Evolutionary conservation across 2,797 vertebrate species (phyloP).

Genomic region (Sebastes reedi): DNA sequence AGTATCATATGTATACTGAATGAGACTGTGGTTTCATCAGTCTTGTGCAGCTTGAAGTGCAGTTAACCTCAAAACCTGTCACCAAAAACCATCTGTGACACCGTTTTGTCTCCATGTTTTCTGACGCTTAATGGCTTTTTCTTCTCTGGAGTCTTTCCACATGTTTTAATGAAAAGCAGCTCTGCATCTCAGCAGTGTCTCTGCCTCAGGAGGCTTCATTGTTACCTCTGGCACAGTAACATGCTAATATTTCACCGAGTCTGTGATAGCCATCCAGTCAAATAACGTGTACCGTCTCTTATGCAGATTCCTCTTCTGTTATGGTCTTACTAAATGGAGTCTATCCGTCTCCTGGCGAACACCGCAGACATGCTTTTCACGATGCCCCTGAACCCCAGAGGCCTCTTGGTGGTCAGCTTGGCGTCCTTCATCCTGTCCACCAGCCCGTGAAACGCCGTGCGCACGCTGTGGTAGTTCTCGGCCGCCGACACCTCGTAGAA

Average conservation of each 20-base stretch:
- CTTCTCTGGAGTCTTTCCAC: background rate
- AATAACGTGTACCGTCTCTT: background rate
- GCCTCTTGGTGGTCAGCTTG: conserved; percentile 68
- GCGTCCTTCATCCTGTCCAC: conserved; percentile 77
- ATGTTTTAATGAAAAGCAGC: background rate
- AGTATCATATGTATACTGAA: background rate
- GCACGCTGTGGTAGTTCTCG: conserved; percentile 84
- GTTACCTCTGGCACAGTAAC: background rate
- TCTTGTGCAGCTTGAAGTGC: background rate
- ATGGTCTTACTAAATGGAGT: conserved; percentile 54
- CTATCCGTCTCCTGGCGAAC: conserved; percentile 79
- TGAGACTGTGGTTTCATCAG: background rate
- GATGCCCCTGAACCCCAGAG: conserved; percentile 77
- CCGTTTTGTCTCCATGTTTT: background rate
- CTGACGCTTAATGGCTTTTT: conserved; percentile 1
- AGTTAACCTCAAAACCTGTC: background rate
- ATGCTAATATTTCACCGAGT: background rate
- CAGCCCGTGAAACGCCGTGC: conserved; percentile 82
- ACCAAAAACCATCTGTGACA: background rate
- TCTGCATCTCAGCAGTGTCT: background rate
- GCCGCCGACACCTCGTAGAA: conserved; percentile 87
- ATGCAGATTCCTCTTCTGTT: background rate
- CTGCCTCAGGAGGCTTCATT: background rate
- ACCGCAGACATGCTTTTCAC: conserved; percentile 84
- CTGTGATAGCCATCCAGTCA: background rate